Evolutionary conservation across 1,140 invertebrate species (phyloP).

Genomic region (Apocrypta bakeri): DNA sequence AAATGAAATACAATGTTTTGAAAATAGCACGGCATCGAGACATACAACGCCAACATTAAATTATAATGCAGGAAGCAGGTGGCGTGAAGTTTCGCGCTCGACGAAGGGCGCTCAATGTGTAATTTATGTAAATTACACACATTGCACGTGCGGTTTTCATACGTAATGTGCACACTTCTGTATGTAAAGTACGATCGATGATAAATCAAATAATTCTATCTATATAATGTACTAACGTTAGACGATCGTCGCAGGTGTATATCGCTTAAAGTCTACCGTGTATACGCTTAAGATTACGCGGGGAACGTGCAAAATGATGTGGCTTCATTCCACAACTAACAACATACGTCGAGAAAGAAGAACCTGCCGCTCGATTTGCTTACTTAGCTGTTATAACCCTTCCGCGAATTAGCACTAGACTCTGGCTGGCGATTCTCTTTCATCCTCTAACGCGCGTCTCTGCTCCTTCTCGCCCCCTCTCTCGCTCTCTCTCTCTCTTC

Average conservation of each 20-base stretch:
- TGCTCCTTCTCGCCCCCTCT: neutral
- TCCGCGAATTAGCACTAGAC: conserved; percentile 51
- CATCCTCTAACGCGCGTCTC: neutral
- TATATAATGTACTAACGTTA: neutral
- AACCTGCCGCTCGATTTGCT: conserved; percentile 35
- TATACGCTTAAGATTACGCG: neutral
- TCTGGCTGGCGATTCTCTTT: conserved; percentile 23
- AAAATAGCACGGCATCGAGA: neutral
- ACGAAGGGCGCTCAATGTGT: neutral
- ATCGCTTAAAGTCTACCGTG: neutral
- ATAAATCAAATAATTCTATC: neutral
- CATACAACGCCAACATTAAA: neutral
- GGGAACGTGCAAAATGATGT: neutral
- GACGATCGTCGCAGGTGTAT: neutral
- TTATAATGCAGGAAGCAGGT: conserved; percentile 10
- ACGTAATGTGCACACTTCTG: neutral
- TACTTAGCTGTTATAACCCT: conserved; percentile 42
- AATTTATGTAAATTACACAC: conserved; percentile 31
- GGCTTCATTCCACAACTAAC: neutral
- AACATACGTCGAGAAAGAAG: neutral
- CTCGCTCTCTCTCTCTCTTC: conserved; percentile 5
- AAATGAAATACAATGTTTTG: neutral
- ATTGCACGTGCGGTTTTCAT: neutral
- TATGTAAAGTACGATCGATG: neutral
- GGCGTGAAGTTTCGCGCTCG: conserved; percentile 6